Evolutionary conservation across 2,888 invertebrate genomes (phyloP).

Genomic region (Nomada hirtipes): DNA sequence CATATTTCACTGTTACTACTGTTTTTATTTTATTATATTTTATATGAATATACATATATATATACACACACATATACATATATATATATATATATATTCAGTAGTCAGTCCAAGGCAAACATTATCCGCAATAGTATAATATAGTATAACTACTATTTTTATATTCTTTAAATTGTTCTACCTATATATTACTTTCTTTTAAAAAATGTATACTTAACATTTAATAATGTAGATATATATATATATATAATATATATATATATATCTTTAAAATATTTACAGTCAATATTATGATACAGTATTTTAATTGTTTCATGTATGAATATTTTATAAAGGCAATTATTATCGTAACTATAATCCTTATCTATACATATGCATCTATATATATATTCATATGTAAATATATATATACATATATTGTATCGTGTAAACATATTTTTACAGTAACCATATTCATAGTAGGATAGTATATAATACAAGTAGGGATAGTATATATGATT

Average conservation of each 20-base stretch:
- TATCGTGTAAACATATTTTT: conserved; percentile 77
- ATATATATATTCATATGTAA: conserved; percentile 61
- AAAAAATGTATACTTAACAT: conserved; percentile 84
- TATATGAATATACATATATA: conserved; percentile 49
- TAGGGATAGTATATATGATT: conserved; percentile 66
- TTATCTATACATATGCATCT: conserved; percentile 72
- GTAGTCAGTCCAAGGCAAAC: conserved; percentile 84
- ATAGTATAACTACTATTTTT: conserved; percentile 82
- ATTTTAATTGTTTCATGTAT: conserved; percentile 79
- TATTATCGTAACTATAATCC: conserved; percentile 82
- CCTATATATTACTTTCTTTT: conserved; percentile 84
- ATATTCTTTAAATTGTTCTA: conserved; percentile 78
- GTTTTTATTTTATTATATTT: conserved; percentile 72
- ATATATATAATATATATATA: conserved; percentile 68
- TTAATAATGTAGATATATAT: conserved; percentile 76
- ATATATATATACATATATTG: conserved; percentile 64
- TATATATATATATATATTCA: conserved; percentile 68
- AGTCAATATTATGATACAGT: conserved; percentile 83
- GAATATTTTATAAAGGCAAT: conserved; percentile 83
- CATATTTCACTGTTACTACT: conserved; percentile 81
- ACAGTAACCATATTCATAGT: conserved; percentile 76
- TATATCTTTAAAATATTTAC: conserved; percentile 83
- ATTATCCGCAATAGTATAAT: conserved; percentile 80
- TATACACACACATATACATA: conserved; percentile 1
- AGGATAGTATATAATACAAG: conserved; percentile 75